Conservation (phyloP, 1,140 invertebrate genomes). For the Laodelphax striatellus region DNA sequence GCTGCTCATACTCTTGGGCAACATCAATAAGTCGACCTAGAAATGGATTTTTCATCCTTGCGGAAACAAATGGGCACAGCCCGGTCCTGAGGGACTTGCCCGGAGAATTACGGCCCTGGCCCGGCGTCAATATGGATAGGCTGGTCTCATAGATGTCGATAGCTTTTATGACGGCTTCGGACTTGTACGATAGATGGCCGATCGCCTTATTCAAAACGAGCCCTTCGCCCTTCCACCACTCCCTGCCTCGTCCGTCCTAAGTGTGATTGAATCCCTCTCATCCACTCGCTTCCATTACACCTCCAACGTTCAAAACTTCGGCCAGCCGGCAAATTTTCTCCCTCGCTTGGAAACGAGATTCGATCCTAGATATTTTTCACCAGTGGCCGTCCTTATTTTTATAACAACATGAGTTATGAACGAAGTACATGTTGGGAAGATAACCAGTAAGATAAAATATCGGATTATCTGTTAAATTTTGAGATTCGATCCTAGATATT, state of each 20-base stretch:
- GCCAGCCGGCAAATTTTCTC: too few relatives aligned
- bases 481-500: too few relatives aligned
- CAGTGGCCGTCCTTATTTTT: too few relatives aligned
- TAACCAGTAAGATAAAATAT: too few relatives aligned
- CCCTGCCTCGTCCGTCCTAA: background rate
- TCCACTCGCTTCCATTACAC: background rate
- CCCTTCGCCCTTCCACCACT: background rate
- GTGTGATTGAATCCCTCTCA: background rate
- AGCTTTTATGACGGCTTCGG: background rate
- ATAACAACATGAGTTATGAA: too few relatives aligned
- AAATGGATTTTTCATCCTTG: slow-evolving; percentile 2
- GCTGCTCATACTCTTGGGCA: background rate
- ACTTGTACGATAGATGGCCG: background rate
- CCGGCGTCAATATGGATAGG: background rate
- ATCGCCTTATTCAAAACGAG: slow-evolving; percentile 3
- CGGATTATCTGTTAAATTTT: too few relatives aligned
- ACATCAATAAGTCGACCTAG: slow-evolving; percentile 3
- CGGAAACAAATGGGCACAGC: background rate
- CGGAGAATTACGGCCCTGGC: background rate
- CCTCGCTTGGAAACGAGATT: too few relatives aligned
- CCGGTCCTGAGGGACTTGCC: background rate
- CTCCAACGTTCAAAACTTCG: too few relatives aligned
- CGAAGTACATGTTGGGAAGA: too few relatives aligned
- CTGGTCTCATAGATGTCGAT: background rate
- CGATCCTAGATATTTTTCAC: too few relatives aligned